Base-by-base conservation (phyloP, 2,888 invertebrate genomes). In the Quadroppia sp. region DNA sequence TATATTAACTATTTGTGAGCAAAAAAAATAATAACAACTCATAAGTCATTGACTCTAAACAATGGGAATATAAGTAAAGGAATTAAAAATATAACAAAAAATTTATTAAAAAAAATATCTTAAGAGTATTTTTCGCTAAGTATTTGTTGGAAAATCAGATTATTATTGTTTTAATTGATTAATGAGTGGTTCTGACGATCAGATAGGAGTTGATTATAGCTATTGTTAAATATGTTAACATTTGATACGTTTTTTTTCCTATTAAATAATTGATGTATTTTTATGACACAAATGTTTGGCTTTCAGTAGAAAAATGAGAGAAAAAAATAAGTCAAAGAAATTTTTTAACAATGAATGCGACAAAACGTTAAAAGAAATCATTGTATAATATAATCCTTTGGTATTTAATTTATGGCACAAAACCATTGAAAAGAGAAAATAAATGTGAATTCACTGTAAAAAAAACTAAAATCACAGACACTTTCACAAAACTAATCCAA, bases 121-220 rank as follows among this genome's bases (percentile, higher is more conserved):
- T 36, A 36, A 36, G 45, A 45, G 2, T 45, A 45, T 45, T 45
- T 15, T 45, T 45, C 15, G 11, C 36, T 36, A 7, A 36, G 15
- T 11, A 7, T 53, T 23, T 53, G n/a, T 23, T 20, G 13, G 23
- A 53, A 20, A 53, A 53, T 53, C 53, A 53, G 53, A 53, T 53
- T 53, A 53, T 53, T 53, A 53, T 53, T 53, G 53, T 53, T 53
- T 53, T 53, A 53, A 53, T 53, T 53, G 53, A 53, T 53, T 53
- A 53, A 53, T 53, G 53, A 53, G 53, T 25, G 53, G 25, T 53
- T 53, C 53, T 1, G 23, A 23, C 53, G 25, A 53, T 53, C 53
- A 53, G 53, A 53, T 53, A 53, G 53, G 25, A 20, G 25, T 23
- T 53, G 53, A 45, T 53, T 20, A 23, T 13, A 23, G 25, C 7